Evolutionary conservation across 2,888 invertebrate genomes (phyloP).

Genomic region (Drosophila paranaensis): DNA sequence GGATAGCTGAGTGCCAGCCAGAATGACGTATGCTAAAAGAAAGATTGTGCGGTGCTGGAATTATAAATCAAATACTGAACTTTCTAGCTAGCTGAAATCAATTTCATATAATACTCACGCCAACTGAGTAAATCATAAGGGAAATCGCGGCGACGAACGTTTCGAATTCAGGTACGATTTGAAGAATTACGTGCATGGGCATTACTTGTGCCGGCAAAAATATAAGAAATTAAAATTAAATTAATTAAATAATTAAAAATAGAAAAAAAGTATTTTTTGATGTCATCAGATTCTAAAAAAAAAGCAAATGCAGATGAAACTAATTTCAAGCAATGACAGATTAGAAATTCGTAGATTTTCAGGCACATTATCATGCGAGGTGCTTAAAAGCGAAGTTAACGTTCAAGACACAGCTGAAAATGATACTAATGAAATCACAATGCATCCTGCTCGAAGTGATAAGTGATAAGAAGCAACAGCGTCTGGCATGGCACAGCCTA

Average conservation of each 20-base stretch:
- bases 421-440: not conserved
- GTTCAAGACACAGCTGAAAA: not conserved
- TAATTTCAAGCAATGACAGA: not conserved
- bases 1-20: not conserved
- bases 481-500: not conserved
- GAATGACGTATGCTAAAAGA: not conserved
- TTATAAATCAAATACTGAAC: not conserved
- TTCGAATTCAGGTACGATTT: not conserved
- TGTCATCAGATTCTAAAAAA: not conserved
- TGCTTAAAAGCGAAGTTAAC: not conserved
- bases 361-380: not conserved
- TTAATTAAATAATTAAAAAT: too few species aligned
- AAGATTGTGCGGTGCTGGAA: not conserved
- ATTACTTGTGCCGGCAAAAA: not conserved
- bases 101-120: not conserved
- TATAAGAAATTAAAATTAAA: too few species aligned
- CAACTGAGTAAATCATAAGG: not conserved
- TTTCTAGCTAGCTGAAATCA: not conserved
- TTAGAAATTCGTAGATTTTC: not conserved
- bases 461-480: not conserved
- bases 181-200: not conserved
- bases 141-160: not conserved
- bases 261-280: not conserved
- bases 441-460: not conserved
- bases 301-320: not conserved